These are phyloP conservation scores for Chelon auratus DNA, from an alignment of 2,797 vertebrate species.

Conservation along the genomic window DNA sequence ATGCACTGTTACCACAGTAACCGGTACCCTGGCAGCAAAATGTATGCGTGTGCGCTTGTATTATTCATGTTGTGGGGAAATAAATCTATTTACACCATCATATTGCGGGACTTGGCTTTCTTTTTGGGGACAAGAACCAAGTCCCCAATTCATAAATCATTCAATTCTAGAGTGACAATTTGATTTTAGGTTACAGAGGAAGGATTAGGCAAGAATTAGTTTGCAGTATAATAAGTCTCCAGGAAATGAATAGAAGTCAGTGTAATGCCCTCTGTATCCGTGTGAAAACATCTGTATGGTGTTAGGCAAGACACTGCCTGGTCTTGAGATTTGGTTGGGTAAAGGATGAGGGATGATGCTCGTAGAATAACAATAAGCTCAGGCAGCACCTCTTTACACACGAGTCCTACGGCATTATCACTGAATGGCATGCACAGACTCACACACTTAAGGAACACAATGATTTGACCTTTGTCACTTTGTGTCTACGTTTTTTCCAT, in stretches of 20 bases:
- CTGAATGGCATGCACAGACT: not conserved
- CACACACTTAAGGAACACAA: not conserved
- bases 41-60: conserved; percentile 16
- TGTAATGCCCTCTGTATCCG: not conserved
- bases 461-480: not conserved
- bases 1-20: conserved; percentile 72
- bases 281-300: not conserved
- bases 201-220: not conserved
- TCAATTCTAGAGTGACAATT: not conserved
- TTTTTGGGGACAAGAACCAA: too few species aligned
- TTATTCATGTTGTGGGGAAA: not conserved
- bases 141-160: not conserved
- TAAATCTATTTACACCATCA: not conserved
- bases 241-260: not conserved
- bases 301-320: conserved; percentile 31
- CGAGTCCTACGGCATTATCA: not conserved
- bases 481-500: not conserved
- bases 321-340: conserved; percentile 35
- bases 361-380: conserved; percentile 59
- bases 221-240: not conserved
- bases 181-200: conserved; percentile 3
- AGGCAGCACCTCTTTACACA: conserved; percentile 25
- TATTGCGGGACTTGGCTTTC: not conserved
- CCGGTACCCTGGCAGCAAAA: conserved; percentile 39
- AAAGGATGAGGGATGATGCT: conserved; percentile 42